phyloP scores from a whole-genome alignment of 1,140 invertebrate genomes.

The Penaeus vannamei region DNA sequence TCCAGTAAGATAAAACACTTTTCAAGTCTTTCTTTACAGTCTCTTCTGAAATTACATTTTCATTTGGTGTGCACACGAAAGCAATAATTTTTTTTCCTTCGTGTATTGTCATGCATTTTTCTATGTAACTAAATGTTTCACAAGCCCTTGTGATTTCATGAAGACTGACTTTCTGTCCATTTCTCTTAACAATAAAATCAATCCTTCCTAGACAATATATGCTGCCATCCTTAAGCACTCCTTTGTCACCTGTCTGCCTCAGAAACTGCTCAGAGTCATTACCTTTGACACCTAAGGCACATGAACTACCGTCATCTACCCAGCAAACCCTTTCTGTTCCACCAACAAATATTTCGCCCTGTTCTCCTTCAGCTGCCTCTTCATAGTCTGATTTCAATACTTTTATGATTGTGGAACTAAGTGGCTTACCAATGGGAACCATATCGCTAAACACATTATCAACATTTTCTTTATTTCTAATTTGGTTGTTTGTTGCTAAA shows the following conservation, averaged over 20 bases:
- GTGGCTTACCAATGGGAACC: constrained; percentile 36
- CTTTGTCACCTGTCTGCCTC: constrained; percentile 48
- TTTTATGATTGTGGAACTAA: constrained; percentile 33
- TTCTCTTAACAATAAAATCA: constrained; percentile 38
- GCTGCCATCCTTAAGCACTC: constrained; percentile 22
- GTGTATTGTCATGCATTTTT: constrained; percentile 20
- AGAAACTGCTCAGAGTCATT: background rate
- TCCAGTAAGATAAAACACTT: constrained; percentile 37
- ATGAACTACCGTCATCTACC: constrained; percentile 38
- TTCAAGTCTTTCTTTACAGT: constrained; percentile 40
- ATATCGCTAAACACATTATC: background rate
- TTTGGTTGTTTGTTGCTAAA: background rate
- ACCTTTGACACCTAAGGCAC: background rate
- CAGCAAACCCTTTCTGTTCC: constrained; percentile 36
- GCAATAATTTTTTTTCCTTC: constrained; percentile 32
- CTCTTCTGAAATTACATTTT: background rate
- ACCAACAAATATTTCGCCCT: constrained; percentile 54
- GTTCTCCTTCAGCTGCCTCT: constrained; percentile 36
- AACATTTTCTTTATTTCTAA: background rate
- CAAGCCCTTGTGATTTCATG: constrained; percentile 42
- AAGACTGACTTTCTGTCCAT: constrained; percentile 56
- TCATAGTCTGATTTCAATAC: constrained; percentile 24
- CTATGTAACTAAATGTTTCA: constrained; percentile 27
- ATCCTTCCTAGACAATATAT: constrained; percentile 52
- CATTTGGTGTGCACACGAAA: constrained; percentile 1